These are phyloP conservation scores for Alviniconcha strummeri DNA, from an alignment of 2,888 invertebrate genomes.

Conservation along the genomic window DNA sequence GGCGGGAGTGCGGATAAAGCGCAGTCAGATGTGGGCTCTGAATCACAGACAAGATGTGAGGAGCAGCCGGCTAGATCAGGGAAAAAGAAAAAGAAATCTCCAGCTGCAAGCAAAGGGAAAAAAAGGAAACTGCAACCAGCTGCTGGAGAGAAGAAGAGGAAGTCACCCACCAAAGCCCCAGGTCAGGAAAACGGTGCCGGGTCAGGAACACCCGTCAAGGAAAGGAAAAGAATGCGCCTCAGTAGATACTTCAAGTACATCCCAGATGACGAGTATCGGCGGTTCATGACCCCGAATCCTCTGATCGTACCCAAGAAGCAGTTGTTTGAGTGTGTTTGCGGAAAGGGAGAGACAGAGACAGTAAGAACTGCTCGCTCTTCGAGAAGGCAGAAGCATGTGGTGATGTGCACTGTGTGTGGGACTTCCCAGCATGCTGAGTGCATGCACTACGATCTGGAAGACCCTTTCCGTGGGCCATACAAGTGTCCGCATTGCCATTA, in stretches of 20 bases:
- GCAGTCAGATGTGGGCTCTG: background rate
- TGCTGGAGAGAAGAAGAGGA: background rate
- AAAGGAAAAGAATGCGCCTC: background rate
- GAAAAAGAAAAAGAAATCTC: background rate
- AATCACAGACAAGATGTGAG: background rate
- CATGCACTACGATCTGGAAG: constrained; percentile 75
- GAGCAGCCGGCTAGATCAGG: background rate
- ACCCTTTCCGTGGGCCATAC: constrained; percentile 74
- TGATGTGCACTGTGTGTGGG: constrained; percentile 78
- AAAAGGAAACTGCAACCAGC: background rate
- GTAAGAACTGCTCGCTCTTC: constrained; percentile 63
- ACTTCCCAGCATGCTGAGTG: constrained; percentile 81
- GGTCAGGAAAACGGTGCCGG: background rate
- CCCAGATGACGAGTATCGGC: background rate
- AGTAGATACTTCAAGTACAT: background rate
- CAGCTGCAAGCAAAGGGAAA: background rate
- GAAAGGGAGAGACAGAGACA: constrained; percentile 47
- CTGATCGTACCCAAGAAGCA: constrained; percentile 28
- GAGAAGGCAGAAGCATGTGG: constrained; percentile 68
- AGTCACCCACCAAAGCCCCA: no score
- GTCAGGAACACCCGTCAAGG: background rate
- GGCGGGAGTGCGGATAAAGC: background rate
- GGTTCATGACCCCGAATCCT: background rate
- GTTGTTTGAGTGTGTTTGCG: constrained; percentile 75
- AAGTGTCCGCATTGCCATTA: constrained; percentile 82